These are phyloP conservation scores for Bombus vancouverensis DNA, from an alignment of 1,140 invertebrate genomes.

Conservation along the genomic window DNA sequence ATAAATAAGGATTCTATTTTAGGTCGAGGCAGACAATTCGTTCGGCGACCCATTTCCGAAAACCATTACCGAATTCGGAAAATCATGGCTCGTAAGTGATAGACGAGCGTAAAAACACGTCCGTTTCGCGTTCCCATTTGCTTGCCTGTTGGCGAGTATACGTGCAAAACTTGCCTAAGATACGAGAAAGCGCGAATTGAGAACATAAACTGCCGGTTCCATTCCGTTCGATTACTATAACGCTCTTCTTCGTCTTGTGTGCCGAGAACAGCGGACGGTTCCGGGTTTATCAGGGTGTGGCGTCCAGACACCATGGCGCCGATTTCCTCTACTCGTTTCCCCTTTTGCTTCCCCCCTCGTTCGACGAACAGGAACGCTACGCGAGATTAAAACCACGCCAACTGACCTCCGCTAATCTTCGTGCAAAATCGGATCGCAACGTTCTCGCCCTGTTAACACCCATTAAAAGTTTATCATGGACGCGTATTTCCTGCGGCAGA, in stretches of 20 bases:
- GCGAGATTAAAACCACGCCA: constrained; percentile 25
- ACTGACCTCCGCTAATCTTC: constrained; percentile 50
- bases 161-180: neutral
- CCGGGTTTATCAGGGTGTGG: constrained; percentile 60
- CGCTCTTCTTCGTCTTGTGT: constrained; percentile 5
- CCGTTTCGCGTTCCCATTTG: neutral
- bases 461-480: neutral
- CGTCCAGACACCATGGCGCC: constrained; percentile 71
- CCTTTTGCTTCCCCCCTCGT: neutral
- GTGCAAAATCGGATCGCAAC: constrained; percentile 29
- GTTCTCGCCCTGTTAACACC: neutral
- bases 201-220: constrained; percentile 52
- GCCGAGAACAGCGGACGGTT: neutral
- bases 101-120: constrained; percentile 11
- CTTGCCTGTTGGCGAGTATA: neutral
- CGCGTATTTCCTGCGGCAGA: neutral
- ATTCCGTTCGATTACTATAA: constrained; percentile 44
- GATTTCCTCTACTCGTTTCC: constrained; percentile 26
- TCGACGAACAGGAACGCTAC: neutral
- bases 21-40: constrained; percentile 2
- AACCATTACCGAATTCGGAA: neutral
- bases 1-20: neutral
- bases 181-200: constrained; percentile 8
- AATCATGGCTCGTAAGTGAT: neutral
- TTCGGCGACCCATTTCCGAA: constrained; percentile 4